Conservation (phyloP, 2,113 vertebrate species). For the Suricata suricatta region DNA sequence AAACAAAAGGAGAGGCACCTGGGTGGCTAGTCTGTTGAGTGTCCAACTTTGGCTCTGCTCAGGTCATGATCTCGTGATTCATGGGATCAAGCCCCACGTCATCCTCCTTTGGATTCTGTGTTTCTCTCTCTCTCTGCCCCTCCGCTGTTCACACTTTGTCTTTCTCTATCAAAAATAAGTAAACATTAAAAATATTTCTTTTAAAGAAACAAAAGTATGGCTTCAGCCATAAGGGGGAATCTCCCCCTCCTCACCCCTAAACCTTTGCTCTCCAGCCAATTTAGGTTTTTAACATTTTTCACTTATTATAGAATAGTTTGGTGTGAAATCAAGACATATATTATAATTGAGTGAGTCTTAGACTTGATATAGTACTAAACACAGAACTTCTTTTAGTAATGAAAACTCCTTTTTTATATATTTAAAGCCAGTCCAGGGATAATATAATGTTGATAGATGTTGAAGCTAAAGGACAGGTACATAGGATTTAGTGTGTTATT, state of each 20-base stretch:
- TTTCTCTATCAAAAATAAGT: too few relatives aligned
- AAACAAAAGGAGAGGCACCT: background rate
- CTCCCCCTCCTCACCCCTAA: too few relatives aligned
- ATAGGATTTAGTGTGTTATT: background rate
- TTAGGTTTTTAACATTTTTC: background rate
- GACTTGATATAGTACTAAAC: background rate
- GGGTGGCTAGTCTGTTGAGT: too few relatives aligned
- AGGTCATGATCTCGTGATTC: too few relatives aligned
- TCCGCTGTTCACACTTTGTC: too few relatives aligned
- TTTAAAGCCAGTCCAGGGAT: background rate
- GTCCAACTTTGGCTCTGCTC: too few relatives aligned
- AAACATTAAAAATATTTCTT: too few relatives aligned
- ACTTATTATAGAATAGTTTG: background rate
- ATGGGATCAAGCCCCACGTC: too few relatives aligned
- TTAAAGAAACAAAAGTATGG: background rate
- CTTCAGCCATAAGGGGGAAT: background rate
- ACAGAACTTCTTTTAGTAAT: background rate
- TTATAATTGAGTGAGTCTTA: background rate
- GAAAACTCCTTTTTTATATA: background rate
- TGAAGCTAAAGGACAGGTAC: background rate
- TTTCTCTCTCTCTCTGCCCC: too few relatives aligned
- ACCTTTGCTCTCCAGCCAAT: background rate
- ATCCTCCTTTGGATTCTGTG: too few relatives aligned
- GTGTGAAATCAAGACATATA: background rate
- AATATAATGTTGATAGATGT: background rate